phyloP scores from a whole-genome alignment of 2,113 vertebrate genomes.

The Chaetops frenatus region DNA sequence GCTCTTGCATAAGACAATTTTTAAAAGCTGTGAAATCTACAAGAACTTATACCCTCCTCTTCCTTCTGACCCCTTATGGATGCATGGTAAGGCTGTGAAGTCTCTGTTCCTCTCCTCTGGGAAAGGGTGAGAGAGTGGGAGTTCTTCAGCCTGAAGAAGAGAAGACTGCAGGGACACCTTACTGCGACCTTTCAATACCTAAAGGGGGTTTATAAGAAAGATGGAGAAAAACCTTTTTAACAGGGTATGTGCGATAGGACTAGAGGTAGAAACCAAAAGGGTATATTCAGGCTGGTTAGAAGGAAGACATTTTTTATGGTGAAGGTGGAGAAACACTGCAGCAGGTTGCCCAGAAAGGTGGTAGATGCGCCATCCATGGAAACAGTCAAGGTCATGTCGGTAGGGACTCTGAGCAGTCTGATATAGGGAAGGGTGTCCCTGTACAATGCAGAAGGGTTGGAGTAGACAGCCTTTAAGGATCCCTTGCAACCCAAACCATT shows the following conservation, averaged over 20 bases:
- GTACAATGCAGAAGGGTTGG: rapidly evolving
- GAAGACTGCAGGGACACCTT: background rate
- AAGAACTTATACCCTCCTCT: background rate
- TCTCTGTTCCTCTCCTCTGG: background rate
- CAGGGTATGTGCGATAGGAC: rapidly evolving
- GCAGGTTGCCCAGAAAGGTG: rapidly evolving
- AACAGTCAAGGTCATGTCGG: background rate
- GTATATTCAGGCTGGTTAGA: background rate
- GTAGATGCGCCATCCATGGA: background rate
- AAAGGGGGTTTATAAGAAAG: background rate
- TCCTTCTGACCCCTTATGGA: background rate
- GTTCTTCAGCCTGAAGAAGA: background rate
- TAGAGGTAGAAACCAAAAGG: background rate
- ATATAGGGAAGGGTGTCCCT: background rate
- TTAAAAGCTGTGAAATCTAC: background rate
- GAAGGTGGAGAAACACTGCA: background rate
- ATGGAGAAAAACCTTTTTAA: background rate
- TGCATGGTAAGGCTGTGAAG: background rate
- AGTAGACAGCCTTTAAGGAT: background rate
- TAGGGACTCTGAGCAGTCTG: rapidly evolving
- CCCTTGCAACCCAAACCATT: background rate
- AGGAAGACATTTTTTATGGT: background rate
- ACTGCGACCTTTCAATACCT: background rate
- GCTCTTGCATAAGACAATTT: background rate
- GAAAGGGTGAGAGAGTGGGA: background rate